Percentiles rank a stretch among this genome's conserved stretches.
Evolutionary conservation across 2,797 vertebrate species (phyloP).

Genomic region (Alfaro cultratus): DNA sequence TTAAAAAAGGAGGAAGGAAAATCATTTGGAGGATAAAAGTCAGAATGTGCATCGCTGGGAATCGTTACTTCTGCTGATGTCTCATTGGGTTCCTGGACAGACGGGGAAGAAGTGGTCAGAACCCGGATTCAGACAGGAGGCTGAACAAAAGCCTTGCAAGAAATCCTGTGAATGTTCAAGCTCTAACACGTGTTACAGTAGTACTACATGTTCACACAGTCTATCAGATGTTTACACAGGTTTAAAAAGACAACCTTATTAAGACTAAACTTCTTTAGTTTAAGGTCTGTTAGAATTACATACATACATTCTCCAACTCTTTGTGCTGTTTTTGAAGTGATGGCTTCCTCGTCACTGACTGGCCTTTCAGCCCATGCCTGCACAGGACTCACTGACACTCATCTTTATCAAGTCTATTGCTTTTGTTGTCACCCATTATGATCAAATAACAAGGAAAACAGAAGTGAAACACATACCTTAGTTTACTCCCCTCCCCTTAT

Average conservation of each 20-base stretch:
- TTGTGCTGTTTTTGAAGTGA: background rate
- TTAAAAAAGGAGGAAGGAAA: background rate
- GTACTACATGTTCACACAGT: slow-evolving; percentile 3
- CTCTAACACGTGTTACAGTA: background rate
- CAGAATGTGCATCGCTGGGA: background rate
- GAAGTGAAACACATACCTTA: slow-evolving; percentile 23
- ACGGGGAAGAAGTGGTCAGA: slow-evolving; percentile 20
- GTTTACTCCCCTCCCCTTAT: slow-evolving; percentile 55
- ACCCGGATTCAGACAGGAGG: slow-evolving; percentile 17
- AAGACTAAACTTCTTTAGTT: background rate
- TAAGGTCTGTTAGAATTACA: background rate
- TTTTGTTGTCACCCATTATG: slow-evolving; percentile 9
- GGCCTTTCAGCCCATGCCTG: background rate
- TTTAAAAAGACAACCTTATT: background rate
- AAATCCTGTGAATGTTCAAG: slow-evolving; percentile 24
- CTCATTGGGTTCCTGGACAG: slow-evolving; percentile 34
- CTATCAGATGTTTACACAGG: background rate
- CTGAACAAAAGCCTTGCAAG: slow-evolving; percentile 45
- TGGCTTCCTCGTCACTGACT: background rate
- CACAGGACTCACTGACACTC: background rate
- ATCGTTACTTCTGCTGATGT: slow-evolving; percentile 15
- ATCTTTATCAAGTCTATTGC: background rate
- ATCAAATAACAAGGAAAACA: background rate
- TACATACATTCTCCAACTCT: background rate
- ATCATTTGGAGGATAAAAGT: slow-evolving; percentile 6